Evolutionary conservation across 2,888 invertebrate species (phyloP).

Genomic region (Chironomus tentans): DNA sequence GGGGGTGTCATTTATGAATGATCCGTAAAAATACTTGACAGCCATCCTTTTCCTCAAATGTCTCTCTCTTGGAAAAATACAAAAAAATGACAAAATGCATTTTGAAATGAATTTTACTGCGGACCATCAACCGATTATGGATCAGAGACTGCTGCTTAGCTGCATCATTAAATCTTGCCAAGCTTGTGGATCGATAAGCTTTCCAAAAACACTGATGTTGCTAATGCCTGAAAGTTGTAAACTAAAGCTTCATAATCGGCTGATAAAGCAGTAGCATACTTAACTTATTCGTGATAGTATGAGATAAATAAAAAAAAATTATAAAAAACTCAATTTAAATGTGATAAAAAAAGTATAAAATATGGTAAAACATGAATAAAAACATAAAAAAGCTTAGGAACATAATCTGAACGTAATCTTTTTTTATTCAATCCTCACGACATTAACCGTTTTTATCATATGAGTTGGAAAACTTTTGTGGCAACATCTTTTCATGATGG

Average conservation of each 20-base stretch:
- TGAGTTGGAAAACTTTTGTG: no score
- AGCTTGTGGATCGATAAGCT: no score
- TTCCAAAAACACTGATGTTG: no score
- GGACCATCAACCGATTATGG: no score
- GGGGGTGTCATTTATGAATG: no score
- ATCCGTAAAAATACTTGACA: no score
- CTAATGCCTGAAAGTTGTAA: no score
- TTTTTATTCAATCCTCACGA: neutral
- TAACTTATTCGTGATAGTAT: conserved; percentile 1
- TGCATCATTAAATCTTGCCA: no score
- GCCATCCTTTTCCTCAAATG: no score
- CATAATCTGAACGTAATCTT: neutral
- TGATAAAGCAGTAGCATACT: neutral
- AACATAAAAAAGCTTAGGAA: neutral
- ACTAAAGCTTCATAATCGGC: no score
- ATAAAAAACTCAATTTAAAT: neutral
- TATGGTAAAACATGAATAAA: neutral
- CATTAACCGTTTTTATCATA: neutral
- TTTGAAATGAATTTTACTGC: neutral
- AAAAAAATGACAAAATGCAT: neutral
- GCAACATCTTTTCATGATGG: no score
- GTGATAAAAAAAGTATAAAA: conserved; percentile 8
- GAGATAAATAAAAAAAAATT: neutral
- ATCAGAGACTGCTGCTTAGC: no score
- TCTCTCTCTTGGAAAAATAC: neutral